These are phyloP conservation scores for Cheilosia urbana DNA, from an alignment of 2,888 invertebrate genomes.

Conservation along the genomic window DNA sequence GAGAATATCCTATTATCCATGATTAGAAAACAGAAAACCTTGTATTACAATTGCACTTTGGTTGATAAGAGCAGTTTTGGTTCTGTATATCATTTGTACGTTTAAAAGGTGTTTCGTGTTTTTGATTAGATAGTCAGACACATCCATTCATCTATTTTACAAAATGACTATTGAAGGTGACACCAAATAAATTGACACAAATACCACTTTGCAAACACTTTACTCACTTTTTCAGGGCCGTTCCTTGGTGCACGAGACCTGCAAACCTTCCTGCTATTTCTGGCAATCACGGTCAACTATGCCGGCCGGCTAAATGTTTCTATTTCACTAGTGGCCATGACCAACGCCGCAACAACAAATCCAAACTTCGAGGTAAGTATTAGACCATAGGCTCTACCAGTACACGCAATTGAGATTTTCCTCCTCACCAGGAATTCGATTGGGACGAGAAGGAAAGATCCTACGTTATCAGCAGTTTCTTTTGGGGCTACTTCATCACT, in stretches of 20 bases:
- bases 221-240: slow-evolving; percentile 28
- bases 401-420: slow-evolving; percentile 82
- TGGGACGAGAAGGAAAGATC: slow-evolving; percentile 84
- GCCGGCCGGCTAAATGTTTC: slow-evolving; percentile 87
- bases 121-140: too few species aligned
- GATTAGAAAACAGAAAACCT: too few species aligned
- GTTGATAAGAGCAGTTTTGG: too few species aligned
- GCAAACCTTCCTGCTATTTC: slow-evolving; percentile 84
- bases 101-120: too few species aligned
- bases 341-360: slow-evolving; percentile 82
- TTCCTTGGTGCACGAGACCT: slow-evolving; percentile 85
- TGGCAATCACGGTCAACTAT: slow-evolving; percentile 86
- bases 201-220: background rate
- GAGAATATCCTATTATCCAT: too few species aligned
- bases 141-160: too few species aligned
- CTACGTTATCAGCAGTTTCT: slow-evolving; percentile 86
- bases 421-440: slow-evolving; percentile 76
- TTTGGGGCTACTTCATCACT: slow-evolving; percentile 86
- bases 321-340: slow-evolving; percentile 89
- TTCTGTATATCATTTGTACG: too few species aligned
- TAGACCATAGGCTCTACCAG: background rate
- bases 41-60: too few species aligned
- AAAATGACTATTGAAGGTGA: too few species aligned
- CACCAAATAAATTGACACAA: background rate
- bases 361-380: slow-evolving; percentile 83